phyloP scores from a whole-genome alignment of 2,888 invertebrate genomes.

The Agrochola circellaris region DNA sequence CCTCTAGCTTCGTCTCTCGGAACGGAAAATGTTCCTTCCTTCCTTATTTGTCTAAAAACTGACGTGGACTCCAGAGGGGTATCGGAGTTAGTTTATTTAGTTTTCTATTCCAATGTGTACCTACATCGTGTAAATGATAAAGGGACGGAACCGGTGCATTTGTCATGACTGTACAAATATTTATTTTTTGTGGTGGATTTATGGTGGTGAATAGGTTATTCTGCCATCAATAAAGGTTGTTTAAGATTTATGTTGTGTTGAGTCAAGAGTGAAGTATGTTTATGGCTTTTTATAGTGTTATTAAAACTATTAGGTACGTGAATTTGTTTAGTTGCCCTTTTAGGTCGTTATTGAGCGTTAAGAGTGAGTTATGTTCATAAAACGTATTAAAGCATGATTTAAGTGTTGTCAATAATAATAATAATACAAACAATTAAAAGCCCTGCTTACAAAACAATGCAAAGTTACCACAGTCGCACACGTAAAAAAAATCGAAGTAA shows the following conservation, averaged over 20 bases:
- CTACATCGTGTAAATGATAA: slow-evolving; percentile 81
- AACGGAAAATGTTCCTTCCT: slow-evolving; percentile 81
- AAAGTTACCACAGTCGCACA: neutral
- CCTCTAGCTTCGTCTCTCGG: slow-evolving; percentile 67
- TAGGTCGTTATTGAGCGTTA: neutral
- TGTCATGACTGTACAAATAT: slow-evolving; percentile 75
- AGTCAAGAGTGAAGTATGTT: slow-evolving; percentile 16
- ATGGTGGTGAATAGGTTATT: slow-evolving; percentile 62
- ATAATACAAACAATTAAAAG: neutral
- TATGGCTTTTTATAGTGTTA: slow-evolving; percentile 8
- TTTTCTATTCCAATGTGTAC: slow-evolving; percentile 81
- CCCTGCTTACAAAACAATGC: neutral
- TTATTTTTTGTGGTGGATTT: slow-evolving; percentile 71
- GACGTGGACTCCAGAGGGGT: slow-evolving; percentile 76
- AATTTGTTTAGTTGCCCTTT: neutral
- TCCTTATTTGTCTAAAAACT: slow-evolving; percentile 86
- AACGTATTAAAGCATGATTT: neutral
- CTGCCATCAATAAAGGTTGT: slow-evolving; percentile 60
- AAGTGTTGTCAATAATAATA: neutral
- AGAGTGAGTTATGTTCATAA: neutral
- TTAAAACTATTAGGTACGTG: neutral
- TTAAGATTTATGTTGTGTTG: slow-evolving; percentile 56
- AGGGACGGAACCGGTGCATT: slow-evolving; percentile 79
- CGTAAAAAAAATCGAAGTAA: neutral
- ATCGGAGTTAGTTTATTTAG: slow-evolving; percentile 80